Evolutionary conservation across 2,113 vertebrate genomes (phyloP), one percentile per base, ranked within the genome.

Genomic region (Anthoscopus minutus): DNA sequence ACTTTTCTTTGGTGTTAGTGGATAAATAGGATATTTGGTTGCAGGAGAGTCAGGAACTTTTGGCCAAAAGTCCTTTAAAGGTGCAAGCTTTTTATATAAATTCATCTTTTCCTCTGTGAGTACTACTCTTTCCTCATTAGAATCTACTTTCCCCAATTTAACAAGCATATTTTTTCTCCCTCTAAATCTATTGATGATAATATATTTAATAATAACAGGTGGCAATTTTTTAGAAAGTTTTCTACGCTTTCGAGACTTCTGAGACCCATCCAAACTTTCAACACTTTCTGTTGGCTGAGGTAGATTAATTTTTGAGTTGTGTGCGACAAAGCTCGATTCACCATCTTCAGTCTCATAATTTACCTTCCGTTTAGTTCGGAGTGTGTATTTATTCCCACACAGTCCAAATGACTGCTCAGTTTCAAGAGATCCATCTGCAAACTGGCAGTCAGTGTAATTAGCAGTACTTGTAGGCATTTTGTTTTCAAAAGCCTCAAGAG

Each of bases 81-180:
- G 99, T 93, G 99, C 99, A 91, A 99, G 98, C 95, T 98, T 99
- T 93, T 97, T 97, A 96, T 99, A 99, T 24, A 98, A 94, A 78
- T 98, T 97, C 90, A 99, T 97, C 94, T 98, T 99, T 79, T 99
- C 98, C 71, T 98, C 98, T n/a, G 99, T 99, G 95, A 99, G 97
- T 89, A 98, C 85, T 77, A 99, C 99, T 91, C 97, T 94, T 94
- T 98, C 98, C 95, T 99, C 98, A 92, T 98, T 98, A 82, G 98
- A 98, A 88, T 98, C 98, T 96, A 99, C 97, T 98, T 99, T 99
- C 53, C 98, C 98, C 97, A 99, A 97, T 93, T 99, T 99, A 87
- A 99, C 99, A 97, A 99, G 97, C 99, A 99, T 99, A 97, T 99
- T 99, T 97, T 99, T 99, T 96, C 99, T 98, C 72, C 99, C 99